phyloP scores from a whole-genome alignment of 2,113 vertebrate species.

The zebrafish (Danio rerio) region GRCz12tu NC_133177.1:42766001-42766500 shows the following conservation, averaged over 20 bases:
- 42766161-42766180: background rate
- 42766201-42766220: background rate
- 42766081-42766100: slow-evolving; percentile 7
- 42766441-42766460: background rate
- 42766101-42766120: background rate
- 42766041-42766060: slow-evolving; percentile 53
- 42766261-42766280: background rate
- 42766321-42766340: slow-evolving; percentile 17
- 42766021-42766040: slow-evolving; percentile 38
- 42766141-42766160: background rate
- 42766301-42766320: slow-evolving; percentile 35
- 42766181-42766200: background rate
- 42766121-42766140: background rate
- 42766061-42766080: slow-evolving; percentile 21
- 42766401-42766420: background rate
- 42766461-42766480: slow-evolving; percentile 11
- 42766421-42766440: background rate
- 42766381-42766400: slow-evolving; percentile 24
- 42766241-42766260: background rate
- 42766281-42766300: background rate
- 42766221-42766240: background rate
- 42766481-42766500: background rate
- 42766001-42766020: background rate
- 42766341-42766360: slow-evolving; percentile 23
- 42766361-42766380: background rate